A percentile compares a stretch with the other conserved stretches of the same genome.
These are phyloP conservation scores for Dioctria linearis DNA, from an alignment of 2,888 invertebrate genomes.

Conservation along the genomic window DNA sequence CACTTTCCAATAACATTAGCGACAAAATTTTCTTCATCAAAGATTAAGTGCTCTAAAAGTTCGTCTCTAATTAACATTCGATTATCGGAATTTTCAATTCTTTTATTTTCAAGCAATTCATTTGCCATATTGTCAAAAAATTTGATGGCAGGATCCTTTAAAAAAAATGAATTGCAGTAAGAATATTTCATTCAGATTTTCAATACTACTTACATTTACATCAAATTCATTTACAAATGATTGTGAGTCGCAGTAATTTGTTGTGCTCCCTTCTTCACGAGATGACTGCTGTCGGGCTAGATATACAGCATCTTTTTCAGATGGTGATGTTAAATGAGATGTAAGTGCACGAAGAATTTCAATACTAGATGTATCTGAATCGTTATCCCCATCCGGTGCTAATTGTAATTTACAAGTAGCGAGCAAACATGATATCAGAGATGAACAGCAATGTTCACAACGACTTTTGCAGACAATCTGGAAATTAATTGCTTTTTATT, in stretches of 20 bases:
- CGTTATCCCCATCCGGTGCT: conserved; percentile 62
- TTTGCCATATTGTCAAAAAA: conserved; percentile 61
- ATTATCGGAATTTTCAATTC: conserved; percentile 55
- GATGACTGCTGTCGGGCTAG: neutral
- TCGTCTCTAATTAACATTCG: conserved; percentile 72
- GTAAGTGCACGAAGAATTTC: conserved; percentile 68
- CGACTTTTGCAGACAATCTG: conserved; percentile 75
- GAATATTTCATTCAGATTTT: neutral
- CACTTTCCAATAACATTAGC: conserved; percentile 64
- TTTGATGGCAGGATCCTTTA: conserved; percentile 56
- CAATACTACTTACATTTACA: conserved; percentile 37
- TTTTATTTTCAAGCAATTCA: conserved; percentile 51
- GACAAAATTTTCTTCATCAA: conserved; percentile 79
- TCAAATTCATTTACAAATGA: conserved; percentile 46
- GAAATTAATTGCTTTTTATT: neutral
- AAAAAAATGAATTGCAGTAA: neutral
- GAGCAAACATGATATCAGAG: conserved; percentile 69
- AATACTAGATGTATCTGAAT: conserved; percentile 68
- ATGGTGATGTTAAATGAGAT: conserved; percentile 62
- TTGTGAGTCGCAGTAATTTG: conserved; percentile 8
- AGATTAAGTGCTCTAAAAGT: conserved; percentile 77
- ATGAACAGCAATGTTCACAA: conserved; percentile 80
- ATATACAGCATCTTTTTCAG: conserved; percentile 42
- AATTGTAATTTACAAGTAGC: conserved; percentile 60
- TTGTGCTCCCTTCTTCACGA: neutral